These are phyloP conservation scores for Dermochelys coriacea DNA, from an alignment of 2,797 vertebrate genomes.

Conservation along the genomic window DNA sequence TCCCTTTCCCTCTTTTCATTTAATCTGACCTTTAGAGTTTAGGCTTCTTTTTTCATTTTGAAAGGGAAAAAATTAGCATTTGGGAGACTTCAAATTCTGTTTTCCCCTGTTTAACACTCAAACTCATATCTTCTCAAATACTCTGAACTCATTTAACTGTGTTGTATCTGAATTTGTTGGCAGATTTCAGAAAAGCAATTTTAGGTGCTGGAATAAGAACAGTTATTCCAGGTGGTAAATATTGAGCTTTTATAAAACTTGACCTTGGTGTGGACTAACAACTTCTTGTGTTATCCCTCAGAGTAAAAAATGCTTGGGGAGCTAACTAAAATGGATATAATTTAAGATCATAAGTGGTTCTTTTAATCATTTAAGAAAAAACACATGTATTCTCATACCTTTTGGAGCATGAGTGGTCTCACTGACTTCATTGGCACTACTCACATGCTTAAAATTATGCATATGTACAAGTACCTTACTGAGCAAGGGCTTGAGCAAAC, in stretches of 20 bases:
- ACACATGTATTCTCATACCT: neutral
- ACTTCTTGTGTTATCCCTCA: neutral
- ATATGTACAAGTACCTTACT: neutral
- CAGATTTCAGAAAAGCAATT: slow-evolving; percentile 71
- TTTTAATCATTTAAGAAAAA: neutral
- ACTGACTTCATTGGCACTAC: neutral
- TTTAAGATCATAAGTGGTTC: accelerated
- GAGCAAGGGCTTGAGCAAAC: neutral
- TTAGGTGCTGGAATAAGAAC: slow-evolving; percentile 69
- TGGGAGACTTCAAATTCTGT: neutral
- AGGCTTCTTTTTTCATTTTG: neutral
- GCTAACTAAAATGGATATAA: neutral
- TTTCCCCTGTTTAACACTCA: slow-evolving; percentile 11
- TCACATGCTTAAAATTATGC: neutral
- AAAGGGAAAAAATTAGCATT: neutral
- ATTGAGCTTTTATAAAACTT: neutral
- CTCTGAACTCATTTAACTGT: slow-evolving; percentile 60
- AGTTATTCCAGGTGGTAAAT: neutral
- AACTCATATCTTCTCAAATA: slow-evolving; percentile 46
- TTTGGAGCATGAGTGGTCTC: neutral
- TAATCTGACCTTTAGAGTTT: neutral
- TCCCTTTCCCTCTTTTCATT: neutral
- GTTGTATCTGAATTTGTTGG: slow-evolving; percentile 31
- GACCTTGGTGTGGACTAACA: slow-evolving; percentile 5
- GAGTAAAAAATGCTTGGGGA: neutral